Percentiles rank a stretch among this genome's conserved stretches.
Conservation (phyloP, 2,888 invertebrate species). For the Meghimatium bilineatum region DNA sequence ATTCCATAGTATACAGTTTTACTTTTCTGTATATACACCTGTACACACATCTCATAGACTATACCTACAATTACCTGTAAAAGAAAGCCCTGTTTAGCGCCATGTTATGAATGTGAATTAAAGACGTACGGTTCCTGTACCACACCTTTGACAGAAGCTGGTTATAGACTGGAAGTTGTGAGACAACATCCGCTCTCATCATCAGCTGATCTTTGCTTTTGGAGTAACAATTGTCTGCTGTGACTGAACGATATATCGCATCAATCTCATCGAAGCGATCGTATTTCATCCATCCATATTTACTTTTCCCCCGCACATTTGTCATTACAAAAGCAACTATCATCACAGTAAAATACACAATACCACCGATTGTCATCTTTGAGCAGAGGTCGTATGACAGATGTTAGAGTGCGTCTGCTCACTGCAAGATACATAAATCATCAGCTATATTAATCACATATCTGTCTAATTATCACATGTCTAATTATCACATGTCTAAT, state of each 20-base stretch:
- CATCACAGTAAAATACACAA: background rate
- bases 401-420: no score
- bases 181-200: conserved; percentile 87
- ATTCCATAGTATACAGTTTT: no score
- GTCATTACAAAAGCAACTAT: background rate
- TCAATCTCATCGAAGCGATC: conserved; percentile 93
- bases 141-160: conserved; percentile 83
- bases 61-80: conserved; percentile 68
- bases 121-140: conserved; percentile 89
- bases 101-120: conserved; percentile 95
- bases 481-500: no score
- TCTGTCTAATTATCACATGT: no score
- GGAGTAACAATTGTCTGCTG: conserved; percentile 90
- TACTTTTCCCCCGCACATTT: conserved; percentile 18
- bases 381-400: background rate
- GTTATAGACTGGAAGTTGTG: conserved; percentile 72
- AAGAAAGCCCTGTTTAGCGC: conserved; percentile 95
- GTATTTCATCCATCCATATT: conserved; percentile 85
- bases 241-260: conserved; percentile 88
- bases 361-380: background rate
- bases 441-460: no score
- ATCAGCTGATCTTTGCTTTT: conserved; percentile 90
- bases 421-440: no score
- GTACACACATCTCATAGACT: background rate
- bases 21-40: background rate